Evolutionary conservation across 2,888 invertebrate species (phyloP).

Genomic region (Parasteatoda lunata): DNA sequence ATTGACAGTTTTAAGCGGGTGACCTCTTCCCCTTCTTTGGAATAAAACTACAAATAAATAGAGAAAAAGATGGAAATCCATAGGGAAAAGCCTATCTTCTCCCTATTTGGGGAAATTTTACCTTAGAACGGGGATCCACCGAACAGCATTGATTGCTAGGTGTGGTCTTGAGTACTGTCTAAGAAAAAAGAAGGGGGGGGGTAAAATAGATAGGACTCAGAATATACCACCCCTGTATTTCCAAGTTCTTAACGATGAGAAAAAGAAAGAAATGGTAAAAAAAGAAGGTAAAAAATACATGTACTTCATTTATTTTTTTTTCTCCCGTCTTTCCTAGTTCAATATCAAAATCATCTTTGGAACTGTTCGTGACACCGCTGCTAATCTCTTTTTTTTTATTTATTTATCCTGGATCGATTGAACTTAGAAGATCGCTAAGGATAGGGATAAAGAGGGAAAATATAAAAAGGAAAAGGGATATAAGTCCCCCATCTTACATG

Average conservation of each 20-base stretch:
- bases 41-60: not conserved
- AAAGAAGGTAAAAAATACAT: constrained; percentile 17
- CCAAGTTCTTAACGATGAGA: constrained; percentile 17
- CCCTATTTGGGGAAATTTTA: constrained; percentile 44
- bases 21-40: not conserved
- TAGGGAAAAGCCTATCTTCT: constrained; percentile 37
- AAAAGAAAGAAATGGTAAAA: not conserved
- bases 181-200: constrained; percentile 1
- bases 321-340: constrained; percentile 26
- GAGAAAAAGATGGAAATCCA: constrained; percentile 20
- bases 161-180: constrained; percentile 42
- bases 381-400: constrained; percentile 43
- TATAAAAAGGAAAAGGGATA: constrained; percentile 21
- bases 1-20: constrained; percentile 29
- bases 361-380: constrained; percentile 59
- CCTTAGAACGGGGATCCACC: constrained; percentile 14
- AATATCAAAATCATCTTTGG: constrained; percentile 58
- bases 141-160: constrained; percentile 57
- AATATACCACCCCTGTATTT: constrained; percentile 30
- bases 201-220: constrained; percentile 6
- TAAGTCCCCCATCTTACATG: constrained; percentile 20
- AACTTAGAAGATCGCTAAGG: constrained; percentile 18
- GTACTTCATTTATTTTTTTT: constrained; percentile 39
- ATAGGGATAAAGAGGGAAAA: constrained; percentile 12
- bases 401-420: constrained; percentile 31